Evolutionary conservation across 2,113 vertebrate species (phyloP).

Genomic region (Kryptolebias marmoratus): DNA sequence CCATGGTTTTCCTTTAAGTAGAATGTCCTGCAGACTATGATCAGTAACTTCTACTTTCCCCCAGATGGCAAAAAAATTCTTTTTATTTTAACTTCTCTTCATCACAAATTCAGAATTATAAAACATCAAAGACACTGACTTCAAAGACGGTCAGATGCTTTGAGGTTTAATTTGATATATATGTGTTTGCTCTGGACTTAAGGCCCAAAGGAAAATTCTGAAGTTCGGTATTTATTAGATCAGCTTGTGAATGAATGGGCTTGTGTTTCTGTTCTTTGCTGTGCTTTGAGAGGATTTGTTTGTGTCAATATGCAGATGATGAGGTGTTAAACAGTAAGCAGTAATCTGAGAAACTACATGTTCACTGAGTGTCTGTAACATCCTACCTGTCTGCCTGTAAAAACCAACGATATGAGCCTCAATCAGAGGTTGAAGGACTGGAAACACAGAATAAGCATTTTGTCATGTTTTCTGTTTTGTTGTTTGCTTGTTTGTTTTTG

Average conservation of each 20-base stretch:
- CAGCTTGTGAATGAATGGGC: slow-evolving; percentile 1
- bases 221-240: slow-evolving; percentile 25
- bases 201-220: slow-evolving; percentile 20
- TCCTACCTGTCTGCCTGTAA: not conserved
- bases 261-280: not conserved
- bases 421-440: not conserved
- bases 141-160: slow-evolving; percentile 35
- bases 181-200: slow-evolving; percentile 20
- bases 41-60: slow-evolving; percentile 3
- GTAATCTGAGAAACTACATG: not conserved
- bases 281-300: slow-evolving; percentile 3
- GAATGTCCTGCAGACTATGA: not conserved
- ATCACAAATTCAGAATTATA: slow-evolving; percentile 13
- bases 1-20: not conserved
- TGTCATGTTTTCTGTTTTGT: too few relatives aligned
- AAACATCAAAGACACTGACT: slow-evolving; percentile 37
- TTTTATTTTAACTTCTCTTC: slow-evolving; percentile 22
- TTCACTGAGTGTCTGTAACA: not conserved
- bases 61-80: slow-evolving; percentile 3
- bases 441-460: too few relatives aligned
- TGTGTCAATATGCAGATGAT: not conserved
- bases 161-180: slow-evolving; percentile 33
- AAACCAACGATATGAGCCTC: not conserved
- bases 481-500: too few relatives aligned
- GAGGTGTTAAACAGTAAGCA: slow-evolving; percentile 1